phyloP scores from a whole-genome alignment of 1,140 invertebrate genomes.

The Watersipora subatra region DNA sequence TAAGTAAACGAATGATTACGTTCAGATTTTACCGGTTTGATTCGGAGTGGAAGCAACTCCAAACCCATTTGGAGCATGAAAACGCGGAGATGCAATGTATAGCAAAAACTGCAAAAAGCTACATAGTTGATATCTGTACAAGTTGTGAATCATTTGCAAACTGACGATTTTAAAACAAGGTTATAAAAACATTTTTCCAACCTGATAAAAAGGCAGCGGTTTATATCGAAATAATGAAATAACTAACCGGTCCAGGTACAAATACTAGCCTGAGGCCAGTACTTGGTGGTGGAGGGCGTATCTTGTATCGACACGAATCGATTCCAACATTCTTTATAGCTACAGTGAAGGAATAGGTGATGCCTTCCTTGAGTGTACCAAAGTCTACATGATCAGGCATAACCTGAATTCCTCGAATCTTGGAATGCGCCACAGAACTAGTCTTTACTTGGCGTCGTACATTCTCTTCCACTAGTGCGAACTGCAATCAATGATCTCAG shows the following conservation, averaged over 20 bases:
- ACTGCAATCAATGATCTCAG: slow-evolving; percentile 24
- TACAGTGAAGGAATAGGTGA: slow-evolving; percentile 28
- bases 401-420: slow-evolving; percentile 29
- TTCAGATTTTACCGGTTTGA: no score
- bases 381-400: slow-evolving; percentile 35
- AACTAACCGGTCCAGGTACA: slow-evolving; percentile 36
- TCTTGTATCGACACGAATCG: slow-evolving; percentile 35
- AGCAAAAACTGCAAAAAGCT: no score
- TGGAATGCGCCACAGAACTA: slow-evolving; percentile 15
- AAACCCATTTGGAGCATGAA: no score
- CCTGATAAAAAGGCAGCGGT: no score
- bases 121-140: no score
- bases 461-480: slow-evolving; percentile 29
- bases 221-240: no score
- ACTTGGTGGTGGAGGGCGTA: slow-evolving; percentile 35
- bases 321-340: slow-evolving; percentile 34
- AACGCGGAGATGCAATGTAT: no score
- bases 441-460: slow-evolving; percentile 30
- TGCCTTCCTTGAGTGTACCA: slow-evolving; percentile 33
- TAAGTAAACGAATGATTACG: no score
- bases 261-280: slow-evolving; percentile 34
- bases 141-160: no score
- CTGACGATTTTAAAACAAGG: no score
- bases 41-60: no score
- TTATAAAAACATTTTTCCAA: no score